Evolutionary conservation across 1,140 invertebrate genomes (phyloP).

Genomic region (Phortica variegata): DNA sequence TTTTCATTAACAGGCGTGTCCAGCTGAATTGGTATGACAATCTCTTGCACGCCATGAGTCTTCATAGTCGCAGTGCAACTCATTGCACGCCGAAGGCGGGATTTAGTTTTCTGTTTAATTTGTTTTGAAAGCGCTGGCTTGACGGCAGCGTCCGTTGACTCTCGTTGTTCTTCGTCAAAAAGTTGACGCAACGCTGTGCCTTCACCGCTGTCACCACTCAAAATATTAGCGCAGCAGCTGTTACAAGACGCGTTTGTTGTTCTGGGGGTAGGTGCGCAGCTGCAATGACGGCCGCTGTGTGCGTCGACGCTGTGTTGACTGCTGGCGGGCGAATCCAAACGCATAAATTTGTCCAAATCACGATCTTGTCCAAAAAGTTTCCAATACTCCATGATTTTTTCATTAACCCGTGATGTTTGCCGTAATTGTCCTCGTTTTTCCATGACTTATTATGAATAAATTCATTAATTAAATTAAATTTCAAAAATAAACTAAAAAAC

Average conservation of each 20-base stretch:
- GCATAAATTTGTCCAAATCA: too few species aligned
- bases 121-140: not conserved
- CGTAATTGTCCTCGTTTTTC: too few species aligned
- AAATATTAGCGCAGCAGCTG: too few species aligned
- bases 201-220: not conserved
- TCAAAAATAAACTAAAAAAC: too few species aligned
- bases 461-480: too few species aligned
- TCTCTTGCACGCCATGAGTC: slow-evolving; percentile 26
- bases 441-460: too few species aligned
- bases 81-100: not conserved
- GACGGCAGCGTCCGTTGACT: not conserved
- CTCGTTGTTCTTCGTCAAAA: not conserved
- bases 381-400: too few species aligned
- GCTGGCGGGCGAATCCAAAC: too few species aligned
- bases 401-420: too few species aligned
- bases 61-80: not conserved
- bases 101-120: not conserved
- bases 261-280: not conserved
- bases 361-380: too few species aligned
- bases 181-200: not conserved
- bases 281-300: slow-evolving; percentile 5
- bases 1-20: not conserved
- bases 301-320: not conserved
- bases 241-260: too few species aligned
- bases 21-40: not conserved